These are phyloP conservation scores for Athalia circularis DNA, from an alignment of 2,888 invertebrate species.

Conservation along the genomic window DNA sequence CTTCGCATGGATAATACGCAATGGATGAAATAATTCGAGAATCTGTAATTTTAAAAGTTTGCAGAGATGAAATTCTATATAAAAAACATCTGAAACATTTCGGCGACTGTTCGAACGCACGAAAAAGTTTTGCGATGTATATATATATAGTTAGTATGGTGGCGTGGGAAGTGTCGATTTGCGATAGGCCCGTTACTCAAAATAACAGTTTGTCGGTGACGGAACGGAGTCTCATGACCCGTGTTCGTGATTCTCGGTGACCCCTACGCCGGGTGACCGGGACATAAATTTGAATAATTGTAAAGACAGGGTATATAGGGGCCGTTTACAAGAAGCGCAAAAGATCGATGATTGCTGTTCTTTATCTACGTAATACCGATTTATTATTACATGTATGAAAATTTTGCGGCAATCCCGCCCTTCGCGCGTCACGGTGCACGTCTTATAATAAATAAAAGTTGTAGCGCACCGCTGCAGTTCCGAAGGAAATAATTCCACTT, in stretches of 20 bases:
- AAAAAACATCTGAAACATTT: not conserved
- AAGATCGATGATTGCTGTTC: slow-evolving; percentile 7
- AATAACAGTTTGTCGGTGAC: slow-evolving; percentile 41
- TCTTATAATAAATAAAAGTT: too few species aligned
- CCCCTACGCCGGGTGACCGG: slow-evolving; percentile 31
- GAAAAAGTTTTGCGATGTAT: not conserved
- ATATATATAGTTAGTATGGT: too few species aligned
- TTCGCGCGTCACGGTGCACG: not conserved
- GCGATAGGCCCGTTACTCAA: slow-evolving; percentile 29
- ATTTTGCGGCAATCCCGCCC: not conserved
- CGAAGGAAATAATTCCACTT: slow-evolving; percentile 41
- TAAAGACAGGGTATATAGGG: not conserved
- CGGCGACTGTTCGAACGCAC: not conserved
- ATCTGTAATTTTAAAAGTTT: too few species aligned
- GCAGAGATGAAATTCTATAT: too few species aligned
- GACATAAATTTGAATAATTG: slow-evolving; percentile 47
- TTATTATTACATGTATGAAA: not conserved
- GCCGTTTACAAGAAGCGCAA: slow-evolving; percentile 34
- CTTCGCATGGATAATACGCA: not conserved
- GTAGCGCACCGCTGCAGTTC: slow-evolving; percentile 36
- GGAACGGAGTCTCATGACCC: slow-evolving; percentile 41
- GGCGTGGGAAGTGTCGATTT: slow-evolving; percentile 42
- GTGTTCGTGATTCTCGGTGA: slow-evolving; percentile 37
- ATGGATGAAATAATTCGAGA: too few species aligned
- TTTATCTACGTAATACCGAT: slow-evolving; percentile 1